Evolutionary conservation across 1,140 invertebrate genomes (phyloP).

Genomic region (Aporrectodea caliginosa): DNA sequence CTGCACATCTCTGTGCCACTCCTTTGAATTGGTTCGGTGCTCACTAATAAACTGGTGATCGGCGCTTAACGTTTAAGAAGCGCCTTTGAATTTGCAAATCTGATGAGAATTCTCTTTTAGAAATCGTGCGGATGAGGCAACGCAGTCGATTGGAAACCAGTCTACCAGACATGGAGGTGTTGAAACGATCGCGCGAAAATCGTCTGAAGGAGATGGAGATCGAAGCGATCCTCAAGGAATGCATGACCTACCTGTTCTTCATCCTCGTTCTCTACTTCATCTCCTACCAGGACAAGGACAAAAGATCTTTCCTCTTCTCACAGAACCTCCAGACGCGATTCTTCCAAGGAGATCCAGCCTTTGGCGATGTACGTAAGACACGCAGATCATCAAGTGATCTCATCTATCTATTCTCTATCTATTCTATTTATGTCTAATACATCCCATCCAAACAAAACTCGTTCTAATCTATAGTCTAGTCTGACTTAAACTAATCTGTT

Average conservation of each 20-base stretch:
- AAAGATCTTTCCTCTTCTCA: slow-evolving; percentile 41
- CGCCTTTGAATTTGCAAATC: too few species aligned
- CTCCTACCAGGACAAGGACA: slow-evolving; percentile 51
- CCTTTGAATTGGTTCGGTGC: too few species aligned
- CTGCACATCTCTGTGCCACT: too few species aligned
- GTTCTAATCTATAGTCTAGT: too few species aligned
- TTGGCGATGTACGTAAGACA: not conserved
- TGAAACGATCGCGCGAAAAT: slow-evolving; percentile 43
- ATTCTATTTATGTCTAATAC: too few species aligned
- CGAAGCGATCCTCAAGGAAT: slow-evolving; percentile 57
- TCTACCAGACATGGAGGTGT: slow-evolving; percentile 44
- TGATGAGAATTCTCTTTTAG: too few species aligned
- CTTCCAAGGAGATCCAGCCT: slow-evolving; percentile 23
- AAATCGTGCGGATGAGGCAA: slow-evolving; percentile 37
- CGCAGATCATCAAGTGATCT: too few species aligned
- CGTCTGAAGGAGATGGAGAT: slow-evolving; percentile 58
- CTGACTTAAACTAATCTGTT: too few species aligned
- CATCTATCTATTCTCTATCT: too few species aligned
- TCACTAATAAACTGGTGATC: too few species aligned
- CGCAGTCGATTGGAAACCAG: slow-evolving; percentile 39
- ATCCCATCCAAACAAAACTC: too few species aligned
- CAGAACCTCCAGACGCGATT: slow-evolving; percentile 44
- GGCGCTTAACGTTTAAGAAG: too few species aligned
- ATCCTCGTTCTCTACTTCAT: slow-evolving; percentile 53
- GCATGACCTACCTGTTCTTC: slow-evolving; percentile 51